A percentile compares a stretch with the other conserved stretches of the same genome.
Conservation (phyloP, 2,797 vertebrate genomes). For the Premnoplex brunnescens region DNA sequence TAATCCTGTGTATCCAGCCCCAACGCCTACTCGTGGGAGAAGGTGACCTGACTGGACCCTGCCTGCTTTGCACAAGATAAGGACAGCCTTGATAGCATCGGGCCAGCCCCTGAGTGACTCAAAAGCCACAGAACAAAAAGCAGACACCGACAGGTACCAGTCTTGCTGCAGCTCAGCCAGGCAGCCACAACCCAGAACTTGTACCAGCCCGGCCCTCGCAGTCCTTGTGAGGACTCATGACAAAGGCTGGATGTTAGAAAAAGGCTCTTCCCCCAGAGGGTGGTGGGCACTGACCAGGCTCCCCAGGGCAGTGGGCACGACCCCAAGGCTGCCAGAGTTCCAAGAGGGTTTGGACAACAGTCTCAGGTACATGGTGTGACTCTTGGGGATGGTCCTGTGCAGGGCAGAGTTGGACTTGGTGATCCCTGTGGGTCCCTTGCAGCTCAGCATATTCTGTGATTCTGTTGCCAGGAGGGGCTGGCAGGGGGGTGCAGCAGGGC, state of each 20-base stretch:
- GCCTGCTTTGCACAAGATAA: not conserved
- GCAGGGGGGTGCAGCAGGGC: not conserved
- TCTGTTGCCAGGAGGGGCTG: not conserved
- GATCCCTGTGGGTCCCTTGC: not conserved
- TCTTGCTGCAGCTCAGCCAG: not conserved
- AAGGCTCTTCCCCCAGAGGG: not conserved
- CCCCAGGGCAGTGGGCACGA: not conserved
- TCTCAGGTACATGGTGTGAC: not conserved
- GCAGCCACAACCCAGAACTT: rapidly evolving
- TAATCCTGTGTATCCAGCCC: not conserved
- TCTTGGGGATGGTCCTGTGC: not conserved
- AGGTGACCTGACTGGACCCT: not conserved
- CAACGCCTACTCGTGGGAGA: not conserved
- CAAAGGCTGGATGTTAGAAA: not conserved
- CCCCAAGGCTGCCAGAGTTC: not conserved
- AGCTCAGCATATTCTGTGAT: not conserved
- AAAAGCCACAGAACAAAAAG: not conserved
- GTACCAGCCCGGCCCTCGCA: not conserved
- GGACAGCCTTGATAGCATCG: not conserved
- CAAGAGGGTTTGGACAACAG: not conserved
- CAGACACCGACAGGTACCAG: not conserved
- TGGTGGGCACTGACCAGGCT: not conserved
- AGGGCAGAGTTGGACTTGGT: not conserved
- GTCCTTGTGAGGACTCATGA: not conserved
- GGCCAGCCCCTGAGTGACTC: not conserved